A percentile compares a stretch with the other conserved stretches of the same genome.
phyloP scores from a whole-genome alignment of 2,888 invertebrate genomes.

The Steinernema hermaphroditum region DNA sequence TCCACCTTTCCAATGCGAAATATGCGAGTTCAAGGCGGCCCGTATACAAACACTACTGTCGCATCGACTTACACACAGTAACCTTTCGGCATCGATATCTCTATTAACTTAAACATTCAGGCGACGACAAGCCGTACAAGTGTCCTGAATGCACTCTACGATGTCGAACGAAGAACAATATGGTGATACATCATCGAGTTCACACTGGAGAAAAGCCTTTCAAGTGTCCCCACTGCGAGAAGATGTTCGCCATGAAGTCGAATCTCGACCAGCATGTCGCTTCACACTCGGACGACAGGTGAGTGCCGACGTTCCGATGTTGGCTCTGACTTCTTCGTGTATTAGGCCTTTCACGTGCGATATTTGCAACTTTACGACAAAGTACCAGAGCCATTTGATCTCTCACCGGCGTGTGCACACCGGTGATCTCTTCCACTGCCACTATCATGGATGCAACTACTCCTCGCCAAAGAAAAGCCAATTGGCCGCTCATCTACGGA shows the following conservation, averaged over 20 bases:
- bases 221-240: slow-evolving; percentile 71
- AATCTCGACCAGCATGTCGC: slow-evolving; percentile 69
- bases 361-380: slow-evolving; percentile 75
- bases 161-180: slow-evolving; percentile 72
- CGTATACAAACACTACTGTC: slow-evolving; percentile 72
- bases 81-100: background rate
- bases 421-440: slow-evolving; percentile 74
- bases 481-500: slow-evolving; percentile 74
- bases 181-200: slow-evolving; percentile 72
- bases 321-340: slow-evolving; percentile 7
- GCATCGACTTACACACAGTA: slow-evolving; percentile 72
- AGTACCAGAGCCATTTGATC: slow-evolving; percentile 74
- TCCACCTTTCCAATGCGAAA: slow-evolving; percentile 74
- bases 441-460: slow-evolving; percentile 72
- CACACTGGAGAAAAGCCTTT: slow-evolving; percentile 72
- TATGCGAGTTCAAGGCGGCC: slow-evolving; percentile 71
- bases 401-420: slow-evolving; percentile 75
- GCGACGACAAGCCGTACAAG: slow-evolving; percentile 69
- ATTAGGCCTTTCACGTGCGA: slow-evolving; percentile 73
- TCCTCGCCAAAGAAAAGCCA: slow-evolving; percentile 75
- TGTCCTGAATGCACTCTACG: slow-evolving; percentile 67
- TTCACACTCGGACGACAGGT: slow-evolving; percentile 71
- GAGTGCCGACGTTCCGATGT: too few species aligned
- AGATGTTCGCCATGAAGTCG: slow-evolving; percentile 68
- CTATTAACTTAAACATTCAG: slow-evolving; percentile 41